These are phyloP conservation scores for Fulica atra DNA, from an alignment of 2,113 vertebrate genomes.

Conservation along the genomic window DNA sequence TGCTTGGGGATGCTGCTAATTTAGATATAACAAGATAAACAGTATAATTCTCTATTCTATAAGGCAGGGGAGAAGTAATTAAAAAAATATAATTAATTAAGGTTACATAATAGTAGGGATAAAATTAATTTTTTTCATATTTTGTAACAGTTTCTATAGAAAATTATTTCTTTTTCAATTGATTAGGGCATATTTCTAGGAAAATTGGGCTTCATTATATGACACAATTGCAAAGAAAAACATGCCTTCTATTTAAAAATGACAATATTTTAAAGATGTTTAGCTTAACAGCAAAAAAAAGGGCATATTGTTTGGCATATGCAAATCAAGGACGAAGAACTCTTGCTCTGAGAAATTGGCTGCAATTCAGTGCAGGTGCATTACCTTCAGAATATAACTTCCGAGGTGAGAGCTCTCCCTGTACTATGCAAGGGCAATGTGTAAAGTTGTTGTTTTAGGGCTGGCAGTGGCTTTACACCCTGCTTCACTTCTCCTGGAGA, in stretches of 20 bases:
- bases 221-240: neutral
- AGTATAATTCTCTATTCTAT: neutral
- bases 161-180: neutral
- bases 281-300: neutral
- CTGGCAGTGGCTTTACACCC: neutral
- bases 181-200: neutral
- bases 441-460: neutral
- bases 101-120: neutral
- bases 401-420: neutral
- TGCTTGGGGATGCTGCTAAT: constrained; percentile 55
- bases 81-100: neutral
- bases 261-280: neutral
- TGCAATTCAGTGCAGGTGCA: neutral
- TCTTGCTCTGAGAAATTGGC: neutral
- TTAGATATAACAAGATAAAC: constrained; percentile 59
- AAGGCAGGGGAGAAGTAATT: neutral
- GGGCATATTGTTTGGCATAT: neutral
- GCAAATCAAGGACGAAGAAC: neutral
- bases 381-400: neutral
- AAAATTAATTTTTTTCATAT: neutral
- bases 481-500: neutral
- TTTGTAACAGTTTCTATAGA: neutral
- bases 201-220: neutral
- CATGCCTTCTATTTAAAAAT: neutral
- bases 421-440: neutral